Percentiles rank a stretch among this genome's conserved stretches.
phyloP scores from a whole-genome alignment of 1,140 invertebrate species.

The Anagrus nilaparvatae region DNA sequence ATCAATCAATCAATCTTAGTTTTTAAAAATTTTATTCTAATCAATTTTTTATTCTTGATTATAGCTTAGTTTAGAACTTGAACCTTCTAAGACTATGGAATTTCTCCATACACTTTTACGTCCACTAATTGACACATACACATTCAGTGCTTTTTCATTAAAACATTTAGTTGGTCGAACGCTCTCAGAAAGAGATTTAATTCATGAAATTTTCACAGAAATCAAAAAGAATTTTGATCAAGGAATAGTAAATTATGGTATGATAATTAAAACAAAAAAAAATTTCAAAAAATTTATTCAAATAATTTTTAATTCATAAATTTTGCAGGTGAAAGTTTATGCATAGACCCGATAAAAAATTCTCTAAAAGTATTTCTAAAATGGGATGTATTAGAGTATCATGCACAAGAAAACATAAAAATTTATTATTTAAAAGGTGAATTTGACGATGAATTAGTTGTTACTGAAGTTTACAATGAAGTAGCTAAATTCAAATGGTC shows the following conservation, averaged over 20 bases:
- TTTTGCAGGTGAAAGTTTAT: conserved; percentile 68
- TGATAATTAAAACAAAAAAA: conserved; percentile 19
- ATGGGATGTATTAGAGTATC: conserved; percentile 64
- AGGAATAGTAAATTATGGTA: conserved; percentile 56
- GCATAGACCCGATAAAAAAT: conserved; percentile 71
- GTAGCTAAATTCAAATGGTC: conserved; percentile 34
- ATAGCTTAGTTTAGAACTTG: conserved; percentile 26
- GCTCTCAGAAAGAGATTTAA: conserved; percentile 57
- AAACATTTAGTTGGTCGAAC: conserved; percentile 45
- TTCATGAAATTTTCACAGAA: conserved; percentile 50
- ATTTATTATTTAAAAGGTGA: conserved; percentile 46
- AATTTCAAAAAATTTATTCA: too few relatives aligned
- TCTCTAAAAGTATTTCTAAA: conserved; percentile 67
- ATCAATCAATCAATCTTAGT: too few relatives aligned
- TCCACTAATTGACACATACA: conserved; percentile 65
- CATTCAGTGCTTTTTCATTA: conserved; percentile 50
- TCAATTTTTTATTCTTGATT: too few relatives aligned
- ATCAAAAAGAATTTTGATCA: conserved; percentile 53
- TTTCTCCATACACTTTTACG: conserved; percentile 48
- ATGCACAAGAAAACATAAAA: conserved; percentile 47
- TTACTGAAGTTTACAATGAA: conserved; percentile 29
- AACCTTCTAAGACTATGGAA: conserved; percentile 26
- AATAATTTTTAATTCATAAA: too few relatives aligned
- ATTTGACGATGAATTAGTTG: conserved; percentile 39
- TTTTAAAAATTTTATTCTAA: conserved; percentile 1